These are phyloP conservation scores for Phymorhynchus buccinoides DNA, from an alignment of 1,140 invertebrate species.

Conservation along the genomic window DNA sequence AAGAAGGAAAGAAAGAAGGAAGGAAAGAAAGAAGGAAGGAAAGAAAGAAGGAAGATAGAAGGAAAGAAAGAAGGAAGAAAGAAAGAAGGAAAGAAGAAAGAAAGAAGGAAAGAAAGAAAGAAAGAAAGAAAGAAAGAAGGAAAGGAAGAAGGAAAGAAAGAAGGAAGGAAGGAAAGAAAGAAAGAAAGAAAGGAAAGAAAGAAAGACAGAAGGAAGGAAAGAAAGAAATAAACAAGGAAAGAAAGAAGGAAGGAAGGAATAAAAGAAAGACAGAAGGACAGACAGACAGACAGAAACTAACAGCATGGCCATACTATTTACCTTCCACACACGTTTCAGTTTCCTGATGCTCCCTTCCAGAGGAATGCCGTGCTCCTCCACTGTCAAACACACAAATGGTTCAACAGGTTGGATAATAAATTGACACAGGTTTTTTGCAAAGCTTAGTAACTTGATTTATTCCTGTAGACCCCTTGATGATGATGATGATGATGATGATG, in stretches of 20 bases:
- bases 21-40: not conserved
- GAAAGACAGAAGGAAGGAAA: not conserved
- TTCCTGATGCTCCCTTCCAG: not conserved
- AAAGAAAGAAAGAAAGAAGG: no score
- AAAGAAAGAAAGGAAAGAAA: not conserved
- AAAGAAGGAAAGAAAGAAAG: no score
- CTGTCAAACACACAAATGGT: not conserved
- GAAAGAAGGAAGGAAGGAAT: no score
- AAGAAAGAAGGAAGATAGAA: not conserved
- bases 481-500: no score
- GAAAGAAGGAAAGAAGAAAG: no score
- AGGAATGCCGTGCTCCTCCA: not conserved
- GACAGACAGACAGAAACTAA: not conserved
- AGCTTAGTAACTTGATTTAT: no score
- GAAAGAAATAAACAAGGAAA: no score
- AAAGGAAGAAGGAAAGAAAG: no score
- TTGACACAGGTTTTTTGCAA: no score
- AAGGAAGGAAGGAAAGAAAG: not conserved
- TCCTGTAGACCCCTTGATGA: no score
- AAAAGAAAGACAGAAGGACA: not conserved
- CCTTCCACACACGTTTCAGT: not conserved
- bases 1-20: not conserved
- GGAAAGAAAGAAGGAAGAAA: no score
- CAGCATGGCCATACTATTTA: not conserved
- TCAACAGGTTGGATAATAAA: no score